A percentile compares a stretch with the other conserved stretches of the same genome.
Conservation (phyloP, 1,140 invertebrate genomes). For the Solenopsis invicta region DNA sequence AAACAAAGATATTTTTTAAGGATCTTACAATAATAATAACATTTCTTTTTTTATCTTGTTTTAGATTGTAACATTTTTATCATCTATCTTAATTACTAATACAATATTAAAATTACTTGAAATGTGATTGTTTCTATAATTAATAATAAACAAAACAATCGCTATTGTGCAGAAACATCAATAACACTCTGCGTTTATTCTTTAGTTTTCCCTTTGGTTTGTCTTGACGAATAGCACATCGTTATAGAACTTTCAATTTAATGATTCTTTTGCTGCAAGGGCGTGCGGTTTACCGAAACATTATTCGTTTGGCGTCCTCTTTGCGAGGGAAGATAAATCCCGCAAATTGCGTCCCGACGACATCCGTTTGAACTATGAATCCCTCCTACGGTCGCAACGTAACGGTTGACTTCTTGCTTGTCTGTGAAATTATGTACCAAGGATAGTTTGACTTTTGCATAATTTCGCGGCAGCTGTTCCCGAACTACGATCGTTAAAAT, state of each 20-base stretch:
- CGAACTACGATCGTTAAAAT: slow-evolving; percentile 29
- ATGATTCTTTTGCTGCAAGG: background rate
- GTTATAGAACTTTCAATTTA: background rate
- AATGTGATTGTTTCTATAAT: too few relatives aligned
- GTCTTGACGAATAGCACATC: background rate
- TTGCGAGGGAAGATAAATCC: background rate
- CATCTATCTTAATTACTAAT: too few relatives aligned
- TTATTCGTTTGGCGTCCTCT: background rate
- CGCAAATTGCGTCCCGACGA: slow-evolving; percentile 4
- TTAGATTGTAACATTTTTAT: too few relatives aligned
- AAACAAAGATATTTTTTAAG: too few relatives aligned
- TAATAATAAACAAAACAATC: too few relatives aligned
- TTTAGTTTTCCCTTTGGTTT: background rate
- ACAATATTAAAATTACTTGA: too few relatives aligned
- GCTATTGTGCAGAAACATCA: background rate
- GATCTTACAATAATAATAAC: too few relatives aligned
- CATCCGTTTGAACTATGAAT: slow-evolving; percentile 25
- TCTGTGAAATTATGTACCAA: background rate
- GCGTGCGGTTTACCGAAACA: slow-evolving; percentile 13
- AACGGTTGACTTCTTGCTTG: slow-evolving; percentile 16
- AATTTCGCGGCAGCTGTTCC: background rate
- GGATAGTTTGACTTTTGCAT: slow-evolving; percentile 19
- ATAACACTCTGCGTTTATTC: background rate
- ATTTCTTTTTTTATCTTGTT: too few relatives aligned
- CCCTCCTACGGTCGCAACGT: background rate